Percentiles rank a stretch among this genome's conserved stretches.
Conservation (phyloP, 1,140 invertebrate genomes). For the Ganaspis sp. region DNA sequence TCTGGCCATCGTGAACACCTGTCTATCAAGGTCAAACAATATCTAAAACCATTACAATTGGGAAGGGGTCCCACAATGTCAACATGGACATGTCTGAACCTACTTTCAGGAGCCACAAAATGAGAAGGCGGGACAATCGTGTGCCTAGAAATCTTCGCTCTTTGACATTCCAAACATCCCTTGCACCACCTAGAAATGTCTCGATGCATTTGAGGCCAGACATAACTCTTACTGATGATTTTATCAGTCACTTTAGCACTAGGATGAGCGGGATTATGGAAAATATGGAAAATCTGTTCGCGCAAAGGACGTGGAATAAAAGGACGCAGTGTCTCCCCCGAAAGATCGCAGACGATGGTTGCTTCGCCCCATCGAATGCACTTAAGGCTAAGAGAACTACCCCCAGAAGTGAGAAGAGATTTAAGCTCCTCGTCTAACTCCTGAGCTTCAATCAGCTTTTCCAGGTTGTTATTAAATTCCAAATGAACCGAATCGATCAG, state of each 20-base stretch:
- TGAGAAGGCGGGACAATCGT: constrained; percentile 68
- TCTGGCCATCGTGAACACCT: constrained; percentile 42
- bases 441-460: neutral
- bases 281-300: neutral
- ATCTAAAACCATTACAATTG: neutral
- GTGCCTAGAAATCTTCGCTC: neutral
- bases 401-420: neutral
- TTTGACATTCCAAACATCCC: constrained; percentile 82
- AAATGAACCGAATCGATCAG: neutral
- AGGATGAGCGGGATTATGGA: neutral
- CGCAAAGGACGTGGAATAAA: neutral
- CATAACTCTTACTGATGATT: neutral
- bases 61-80: neutral
- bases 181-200: constrained; percentile 77
- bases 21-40: neutral
- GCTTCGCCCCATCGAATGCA: neutral
- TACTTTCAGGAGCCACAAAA: neutral
- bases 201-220: neutral
- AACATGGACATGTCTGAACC: neutral
- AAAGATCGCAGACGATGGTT: neutral
- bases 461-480: neutral
- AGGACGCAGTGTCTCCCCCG: neutral
- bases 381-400: neutral
- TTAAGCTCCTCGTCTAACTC: neutral
- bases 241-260: neutral